These are phyloP conservation scores for Cryptus viduatorius DNA, from an alignment of 2,888 invertebrate species.

Conservation along the genomic window DNA sequence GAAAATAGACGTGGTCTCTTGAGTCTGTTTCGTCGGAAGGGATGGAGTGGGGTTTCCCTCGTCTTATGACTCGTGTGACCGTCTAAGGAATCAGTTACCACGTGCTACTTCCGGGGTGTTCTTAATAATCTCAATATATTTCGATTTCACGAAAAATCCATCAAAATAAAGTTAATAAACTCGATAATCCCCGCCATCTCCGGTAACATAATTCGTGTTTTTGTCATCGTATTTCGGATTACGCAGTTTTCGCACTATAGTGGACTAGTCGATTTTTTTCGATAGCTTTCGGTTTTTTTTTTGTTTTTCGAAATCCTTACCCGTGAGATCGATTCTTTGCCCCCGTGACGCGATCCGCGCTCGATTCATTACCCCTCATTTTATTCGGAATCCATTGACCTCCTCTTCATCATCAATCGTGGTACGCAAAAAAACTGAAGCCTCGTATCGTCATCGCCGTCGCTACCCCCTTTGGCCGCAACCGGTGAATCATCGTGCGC, in stretches of 20 bases:
- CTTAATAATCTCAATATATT: not conserved
- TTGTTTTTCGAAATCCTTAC: not conserved
- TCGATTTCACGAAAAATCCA: not conserved
- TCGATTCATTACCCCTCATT: not conserved
- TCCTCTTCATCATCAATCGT: not conserved
- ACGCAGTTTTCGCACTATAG: too few species aligned
- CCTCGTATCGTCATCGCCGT: not conserved
- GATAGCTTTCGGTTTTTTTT: too few species aligned
- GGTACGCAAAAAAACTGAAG: not conserved
- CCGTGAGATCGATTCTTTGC: not conserved
- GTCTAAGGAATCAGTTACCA: constrained; percentile 62
- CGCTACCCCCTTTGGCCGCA: not conserved
- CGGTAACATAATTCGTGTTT: too few species aligned
- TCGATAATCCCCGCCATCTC: too few species aligned
- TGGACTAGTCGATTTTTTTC: too few species aligned
- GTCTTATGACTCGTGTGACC: constrained; percentile 62
- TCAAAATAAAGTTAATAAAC: too few species aligned
- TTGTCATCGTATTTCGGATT: too few species aligned
- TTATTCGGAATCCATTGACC: not conserved
- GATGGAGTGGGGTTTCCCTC: constrained; percentile 48
- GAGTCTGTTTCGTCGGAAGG: constrained; percentile 32
- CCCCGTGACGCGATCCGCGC: not conserved
- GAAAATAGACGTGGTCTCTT: constrained; percentile 59
- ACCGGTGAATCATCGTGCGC: constrained; percentile 1
- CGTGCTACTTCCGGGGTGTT: constrained; percentile 45